phyloP scores from a whole-genome alignment of 2,888 invertebrate species.

The Ormyrus pomaceus region DNA sequence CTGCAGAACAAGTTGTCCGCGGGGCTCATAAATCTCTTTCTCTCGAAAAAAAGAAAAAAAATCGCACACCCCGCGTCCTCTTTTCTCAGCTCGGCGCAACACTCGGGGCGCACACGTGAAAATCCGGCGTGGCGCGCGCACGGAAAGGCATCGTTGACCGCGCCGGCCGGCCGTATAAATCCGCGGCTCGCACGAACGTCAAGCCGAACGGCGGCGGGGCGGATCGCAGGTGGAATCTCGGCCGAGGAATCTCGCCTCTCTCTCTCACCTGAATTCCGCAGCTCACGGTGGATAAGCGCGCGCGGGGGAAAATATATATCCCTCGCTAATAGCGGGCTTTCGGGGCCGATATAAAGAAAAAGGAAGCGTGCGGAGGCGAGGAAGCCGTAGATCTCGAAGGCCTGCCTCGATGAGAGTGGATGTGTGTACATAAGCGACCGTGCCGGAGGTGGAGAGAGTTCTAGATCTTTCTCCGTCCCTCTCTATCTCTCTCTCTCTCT shows the following conservation, averaged over 20 bases:
- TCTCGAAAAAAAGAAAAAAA: too few relatives aligned
- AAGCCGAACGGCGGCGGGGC: constrained; percentile 30
- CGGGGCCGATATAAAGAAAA: constrained; percentile 48
- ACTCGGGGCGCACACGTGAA: background rate
- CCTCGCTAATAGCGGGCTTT: constrained; percentile 62
- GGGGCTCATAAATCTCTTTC: background rate
- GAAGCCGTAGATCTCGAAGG: constrained; percentile 8
- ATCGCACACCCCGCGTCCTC: too few relatives aligned
- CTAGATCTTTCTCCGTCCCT: too few relatives aligned
- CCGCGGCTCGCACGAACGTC: constrained; percentile 21
- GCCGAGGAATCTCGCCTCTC: constrained; percentile 50
- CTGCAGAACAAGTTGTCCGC: background rate
- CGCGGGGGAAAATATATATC: constrained; percentile 59
- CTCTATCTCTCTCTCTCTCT: too few relatives aligned
- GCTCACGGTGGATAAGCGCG: constrained; percentile 45
- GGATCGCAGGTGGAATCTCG: constrained; percentile 52
- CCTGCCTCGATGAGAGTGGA: background rate
- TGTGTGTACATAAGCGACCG: too few relatives aligned
- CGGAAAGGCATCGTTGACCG: constrained; percentile 3
- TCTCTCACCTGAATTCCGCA: constrained; percentile 59
- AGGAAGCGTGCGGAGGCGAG: background rate
- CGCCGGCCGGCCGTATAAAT: constrained; percentile 34
- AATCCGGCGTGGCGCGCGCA: background rate
- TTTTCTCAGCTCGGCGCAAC: too few relatives aligned
- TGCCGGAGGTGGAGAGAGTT: too few relatives aligned